phyloP scores from a whole-genome alignment of 2,797 vertebrate species.

The Sebastes diaconus region DNA sequence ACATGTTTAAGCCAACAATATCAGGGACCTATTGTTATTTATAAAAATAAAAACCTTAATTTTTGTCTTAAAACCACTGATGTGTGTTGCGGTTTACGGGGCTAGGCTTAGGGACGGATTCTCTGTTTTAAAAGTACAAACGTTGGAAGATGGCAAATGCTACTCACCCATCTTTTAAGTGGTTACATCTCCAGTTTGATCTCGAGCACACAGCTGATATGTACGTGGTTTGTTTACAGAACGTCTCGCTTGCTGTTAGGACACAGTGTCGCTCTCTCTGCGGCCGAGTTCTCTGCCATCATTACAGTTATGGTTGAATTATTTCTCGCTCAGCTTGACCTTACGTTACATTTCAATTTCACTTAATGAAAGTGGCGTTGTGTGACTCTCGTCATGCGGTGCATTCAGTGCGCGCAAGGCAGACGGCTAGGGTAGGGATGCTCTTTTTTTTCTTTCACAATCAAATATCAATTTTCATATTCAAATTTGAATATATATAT shows the following conservation, averaged over 20 bases:
- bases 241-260: not conserved
- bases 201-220: not conserved
- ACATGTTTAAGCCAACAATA: no score
- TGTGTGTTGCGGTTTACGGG: no score
- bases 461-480: no score
- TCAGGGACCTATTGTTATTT: no score
- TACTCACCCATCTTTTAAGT: not conserved
- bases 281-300: not conserved
- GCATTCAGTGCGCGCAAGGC: no score
- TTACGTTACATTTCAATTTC: not conserved
- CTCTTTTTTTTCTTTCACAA: no score
- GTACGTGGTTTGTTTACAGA: not conserved
- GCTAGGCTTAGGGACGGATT: no score
- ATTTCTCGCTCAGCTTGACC: not conserved
- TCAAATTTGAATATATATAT: no score
- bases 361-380: not conserved
- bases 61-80: no score
- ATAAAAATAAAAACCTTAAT: no score
- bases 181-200: not conserved
- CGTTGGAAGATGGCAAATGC: not conserved
- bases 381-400: not conserved
- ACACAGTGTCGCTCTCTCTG: no score
- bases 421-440: no score
- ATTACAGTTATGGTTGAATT: not conserved
- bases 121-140: not conserved